phyloP scores from a whole-genome alignment of 2,888 invertebrate genomes.

The Lepidochrysops patricia region DNA sequence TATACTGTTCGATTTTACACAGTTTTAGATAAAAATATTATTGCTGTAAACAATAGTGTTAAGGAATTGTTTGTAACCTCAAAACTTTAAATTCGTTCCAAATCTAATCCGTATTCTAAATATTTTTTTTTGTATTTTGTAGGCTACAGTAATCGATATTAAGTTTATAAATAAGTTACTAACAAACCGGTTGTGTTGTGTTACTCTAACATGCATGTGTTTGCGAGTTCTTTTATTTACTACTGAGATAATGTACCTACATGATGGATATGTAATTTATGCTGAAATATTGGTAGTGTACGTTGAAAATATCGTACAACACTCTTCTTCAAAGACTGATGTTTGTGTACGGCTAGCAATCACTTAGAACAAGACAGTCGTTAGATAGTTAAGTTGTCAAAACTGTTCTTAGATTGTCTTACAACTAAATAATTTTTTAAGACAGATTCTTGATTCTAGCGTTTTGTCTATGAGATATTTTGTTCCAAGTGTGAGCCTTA shows the following conservation, averaged over 20 bases:
- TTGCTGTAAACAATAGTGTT: neutral
- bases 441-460: too few relatives aligned
- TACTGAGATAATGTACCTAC: constrained; percentile 35
- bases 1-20: neutral
- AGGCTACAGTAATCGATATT: constrained; percentile 49
- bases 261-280: constrained; percentile 50
- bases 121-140: constrained; percentile 34
- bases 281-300: constrained; percentile 57
- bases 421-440: too few relatives aligned
- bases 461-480: too few relatives aligned
- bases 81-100: neutral
- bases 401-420: too few relatives aligned
- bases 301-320: constrained; percentile 10
- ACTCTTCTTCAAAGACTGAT: constrained; percentile 22
- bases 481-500: too few relatives aligned
- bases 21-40: neutral
- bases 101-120: neutral
- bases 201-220: constrained; percentile 71
- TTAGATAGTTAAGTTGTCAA: too few relatives aligned
- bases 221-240: constrained; percentile 49
- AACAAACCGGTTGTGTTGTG: constrained; percentile 73
- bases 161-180: constrained; percentile 67
- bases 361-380: too few relatives aligned
- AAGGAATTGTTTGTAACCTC: neutral
- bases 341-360: too few relatives aligned